phyloP scores from a whole-genome alignment of 2,888 invertebrate genomes.

The Zygogramma bicolorata region DNA sequence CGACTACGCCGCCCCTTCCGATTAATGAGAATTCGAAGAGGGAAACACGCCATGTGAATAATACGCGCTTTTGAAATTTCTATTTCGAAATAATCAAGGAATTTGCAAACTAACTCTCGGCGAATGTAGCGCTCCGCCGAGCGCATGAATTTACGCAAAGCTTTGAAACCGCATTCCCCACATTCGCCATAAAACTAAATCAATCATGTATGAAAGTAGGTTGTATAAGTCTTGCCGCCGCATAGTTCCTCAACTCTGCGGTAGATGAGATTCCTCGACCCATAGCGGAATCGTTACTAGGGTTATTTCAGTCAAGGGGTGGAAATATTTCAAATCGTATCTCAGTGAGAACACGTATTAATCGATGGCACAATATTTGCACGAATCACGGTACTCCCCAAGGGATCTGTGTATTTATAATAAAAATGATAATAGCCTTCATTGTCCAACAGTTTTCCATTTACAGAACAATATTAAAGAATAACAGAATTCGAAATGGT shows the following conservation, averaged over 20 bases:
- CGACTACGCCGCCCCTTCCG: not conserved
- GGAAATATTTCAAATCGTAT: too few relatives aligned
- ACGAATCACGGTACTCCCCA: too few relatives aligned
- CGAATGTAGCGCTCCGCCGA: slow-evolving; percentile 33
- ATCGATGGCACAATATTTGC: too few relatives aligned
- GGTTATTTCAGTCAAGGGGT: not conserved
- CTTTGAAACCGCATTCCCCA: slow-evolving; percentile 40
- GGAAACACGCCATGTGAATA: slow-evolving; percentile 15
- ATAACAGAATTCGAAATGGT: too few relatives aligned
- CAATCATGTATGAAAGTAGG: slow-evolving; percentile 50
- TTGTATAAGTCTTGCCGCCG: slow-evolving; percentile 40
- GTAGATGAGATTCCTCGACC: slow-evolving; percentile 40
- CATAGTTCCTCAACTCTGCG: slow-evolving; percentile 47
- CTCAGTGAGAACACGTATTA: too few relatives aligned
- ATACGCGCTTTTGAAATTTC: slow-evolving; percentile 17
- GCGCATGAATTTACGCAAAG: slow-evolving; percentile 38
- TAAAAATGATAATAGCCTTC: too few relatives aligned
- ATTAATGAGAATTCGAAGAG: slow-evolving; percentile 4
- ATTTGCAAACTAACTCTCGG: slow-evolving; percentile 36
- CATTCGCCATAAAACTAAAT: slow-evolving; percentile 47
- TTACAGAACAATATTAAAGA: too few relatives aligned
- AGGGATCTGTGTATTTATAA: too few relatives aligned
- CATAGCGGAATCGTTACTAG: slow-evolving; percentile 8
- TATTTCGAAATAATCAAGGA: slow-evolving; percentile 32
- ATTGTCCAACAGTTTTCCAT: too few relatives aligned